Percentiles rank a stretch among this genome's conserved stretches.
phyloP scores from a whole-genome alignment of 1,140 invertebrate genomes.

The Cotesia vestalis region DNA sequence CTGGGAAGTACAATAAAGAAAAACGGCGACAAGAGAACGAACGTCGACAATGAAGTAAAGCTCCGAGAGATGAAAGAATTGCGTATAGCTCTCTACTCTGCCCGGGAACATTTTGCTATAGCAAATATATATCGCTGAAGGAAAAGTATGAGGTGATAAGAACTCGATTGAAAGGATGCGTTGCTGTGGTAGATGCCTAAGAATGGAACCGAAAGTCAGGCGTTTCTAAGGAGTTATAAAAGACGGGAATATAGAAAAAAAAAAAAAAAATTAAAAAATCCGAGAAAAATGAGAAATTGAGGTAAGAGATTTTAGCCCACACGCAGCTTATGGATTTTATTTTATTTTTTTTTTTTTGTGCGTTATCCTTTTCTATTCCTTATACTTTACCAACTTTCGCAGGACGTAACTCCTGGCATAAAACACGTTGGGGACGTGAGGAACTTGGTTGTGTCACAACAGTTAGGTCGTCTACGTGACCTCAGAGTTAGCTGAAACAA shows the following conservation, averaged over 20 bases:
- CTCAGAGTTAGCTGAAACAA: slow-evolving; percentile 52
- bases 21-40: slow-evolving; percentile 11
- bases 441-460: slow-evolving; percentile 47
- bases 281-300: too few species aligned
- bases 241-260: too few species aligned
- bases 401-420: slow-evolving; percentile 51
- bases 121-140: background rate
- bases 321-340: slow-evolving; percentile 50
- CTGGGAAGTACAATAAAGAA: slow-evolving; percentile 24
- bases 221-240: too few species aligned
- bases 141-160: slow-evolving; percentile 17
- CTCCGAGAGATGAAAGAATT: slow-evolving; percentile 31
- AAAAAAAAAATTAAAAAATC: too few species aligned
- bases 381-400: slow-evolving; percentile 45
- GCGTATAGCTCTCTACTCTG: background rate
- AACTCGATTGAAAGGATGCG: background rate
- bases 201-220: too few species aligned
- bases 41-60: slow-evolving; percentile 35
- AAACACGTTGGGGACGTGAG: slow-evolving; percentile 41
- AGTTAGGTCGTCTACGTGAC: slow-evolving; percentile 57
- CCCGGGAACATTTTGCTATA: too few species aligned
- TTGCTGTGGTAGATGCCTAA: too few species aligned
- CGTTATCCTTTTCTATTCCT: slow-evolving; percentile 29
- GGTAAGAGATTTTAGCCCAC: background rate
- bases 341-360: background rate